Percentiles rank a stretch among this genome's conserved stretches.
Conservation (phyloP, 1,140 invertebrate species). For the Cyphomyrmex costatus region DNA sequence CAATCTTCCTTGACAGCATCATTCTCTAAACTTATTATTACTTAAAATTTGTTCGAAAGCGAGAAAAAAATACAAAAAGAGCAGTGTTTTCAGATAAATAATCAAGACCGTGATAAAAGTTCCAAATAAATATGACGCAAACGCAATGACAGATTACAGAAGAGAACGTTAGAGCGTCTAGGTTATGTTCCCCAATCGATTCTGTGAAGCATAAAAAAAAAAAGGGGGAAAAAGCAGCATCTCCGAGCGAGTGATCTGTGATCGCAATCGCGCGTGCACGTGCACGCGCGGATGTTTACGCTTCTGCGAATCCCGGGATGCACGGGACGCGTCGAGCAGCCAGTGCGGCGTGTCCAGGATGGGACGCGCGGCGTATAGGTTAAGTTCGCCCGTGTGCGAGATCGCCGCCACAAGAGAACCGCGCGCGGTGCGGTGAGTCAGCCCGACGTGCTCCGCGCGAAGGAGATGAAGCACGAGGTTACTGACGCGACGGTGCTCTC, state of each 20-base stretch:
- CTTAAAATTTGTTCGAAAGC: too few relatives aligned
- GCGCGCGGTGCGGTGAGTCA: conserved; percentile 55
- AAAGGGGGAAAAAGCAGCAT: neutral
- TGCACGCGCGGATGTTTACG: neutral
- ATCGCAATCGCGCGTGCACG: neutral
- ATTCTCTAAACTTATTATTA: neutral
- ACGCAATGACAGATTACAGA: neutral
- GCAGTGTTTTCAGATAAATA: neutral
- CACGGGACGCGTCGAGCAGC: neutral
- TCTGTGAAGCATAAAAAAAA: neutral
- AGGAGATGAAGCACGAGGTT: conserved; percentile 44
- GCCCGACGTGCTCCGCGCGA: conserved; percentile 36
- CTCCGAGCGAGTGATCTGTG: too few relatives aligned
- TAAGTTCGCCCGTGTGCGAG: conserved; percentile 55
- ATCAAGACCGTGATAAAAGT: neutral
- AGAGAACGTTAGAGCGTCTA: neutral
- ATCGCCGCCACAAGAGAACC: conserved; percentile 46
- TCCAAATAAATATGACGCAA: neutral
- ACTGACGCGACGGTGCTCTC: conserved; percentile 37
- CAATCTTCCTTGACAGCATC: neutral
- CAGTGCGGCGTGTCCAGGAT: neutral
- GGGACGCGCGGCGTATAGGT: conserved; percentile 61
- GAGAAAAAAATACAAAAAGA: neutral
- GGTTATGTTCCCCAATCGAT: conserved; percentile 25
- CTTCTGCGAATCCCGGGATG: neutral